Base-by-base conservation (phyloP, 2,113 vertebrate genomes). In the Pangasianodon gigas region DNA sequence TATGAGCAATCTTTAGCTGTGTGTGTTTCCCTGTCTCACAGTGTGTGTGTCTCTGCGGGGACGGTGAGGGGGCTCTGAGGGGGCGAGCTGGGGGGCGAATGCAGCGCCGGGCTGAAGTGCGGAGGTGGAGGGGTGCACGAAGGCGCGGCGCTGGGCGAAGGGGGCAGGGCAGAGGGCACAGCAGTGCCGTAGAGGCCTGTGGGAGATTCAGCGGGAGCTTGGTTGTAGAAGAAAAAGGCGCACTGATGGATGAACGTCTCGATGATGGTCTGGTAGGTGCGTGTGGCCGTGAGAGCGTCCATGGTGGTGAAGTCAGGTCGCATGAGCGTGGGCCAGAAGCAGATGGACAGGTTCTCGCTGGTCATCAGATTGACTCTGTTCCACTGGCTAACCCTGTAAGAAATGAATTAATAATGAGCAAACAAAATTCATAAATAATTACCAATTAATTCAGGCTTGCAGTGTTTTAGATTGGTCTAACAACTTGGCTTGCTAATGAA, bases 221-320 rank as follows among this genome's bases (percentile, higher is more conserved):
- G 96, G 93, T 97, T 97, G 95, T 97, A 97, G 95, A 98, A 98
- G 96, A 99, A 99, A 95, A 98, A 99, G 85, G 97, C 96, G 95
- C 97, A 97, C 95, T 99, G 97, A 92, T 98, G 97, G 94, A 99
- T 98, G 96, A 99, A 98, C 93, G 95, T 96, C 95, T 99, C 98
- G 60, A 98, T 98, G 98, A 98, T 98, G 96, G 98, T 98, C 97
- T 98, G 98, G 94, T 98, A 98, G 94, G 97, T 98, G 84, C 97
- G 96, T 0, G 98, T 98, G 93, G 97, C 97, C 0, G 98, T 98
- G 93, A 99, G 96, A 0, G 98, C 98, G 0, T 98, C 98, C 98
- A 98, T 98, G 32, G 98, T 98, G 95, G 97, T 96, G 95, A 99
- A 98, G 92, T 97, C 98, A 0, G 98, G 98, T 19, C 98, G 91